Evolutionary conservation across 2,113 vertebrate species (phyloP), one percentile per base, ranked within the genome.

Genomic region (Natator depressus): DNA sequence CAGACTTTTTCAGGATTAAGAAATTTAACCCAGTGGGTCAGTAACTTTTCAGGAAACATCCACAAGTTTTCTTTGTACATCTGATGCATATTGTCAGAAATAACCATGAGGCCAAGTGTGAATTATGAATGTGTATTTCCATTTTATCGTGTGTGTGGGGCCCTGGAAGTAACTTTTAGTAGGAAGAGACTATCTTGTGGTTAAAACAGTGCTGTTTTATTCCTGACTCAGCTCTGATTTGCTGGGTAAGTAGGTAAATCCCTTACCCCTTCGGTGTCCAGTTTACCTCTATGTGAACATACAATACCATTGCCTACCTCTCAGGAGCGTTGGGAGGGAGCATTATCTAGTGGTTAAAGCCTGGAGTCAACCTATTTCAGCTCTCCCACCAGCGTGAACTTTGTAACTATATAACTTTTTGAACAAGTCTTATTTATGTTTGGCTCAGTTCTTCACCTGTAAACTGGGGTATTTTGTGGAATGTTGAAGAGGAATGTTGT

Each of bases 231-330:
- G 69, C 51, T 42, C 0, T 8, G 35, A 47, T 54, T 93, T 29
- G 0, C 10, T 42, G n/a, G 59, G 84, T 76, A 2, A 1, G 27
- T 31, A 80, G 35, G 79, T 38, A 53, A 7, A 51, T 54, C 49
- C 50, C 7, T 38, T 85, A 10, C 12, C 35, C 57, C n/a, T 72
- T 31, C 84, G 0, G 2, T 88, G 69, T 42, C 78, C 49, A 8
- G 0, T 0, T 62, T 87, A 88, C 87, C 84, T 87, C 49, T 50
- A 50, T 84, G 82, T 65, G 84, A 78, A 86, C 38, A 24, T 19
- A n/a, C 6, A 31, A n/a, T 27, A 75, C 7, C 16, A 5, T 0
- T 49, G 57, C n/a, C 35, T 38, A 2, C 20, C 5, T 38, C 0
- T 0, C 2, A 31, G 14, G 20, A 57, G 1, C 89, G 69, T 81